A percentile compares a stretch with the other conserved stretches of the same genome.
Conservation (phyloP, 1,140 invertebrate species). For the Saccostrea echinata region DNA sequence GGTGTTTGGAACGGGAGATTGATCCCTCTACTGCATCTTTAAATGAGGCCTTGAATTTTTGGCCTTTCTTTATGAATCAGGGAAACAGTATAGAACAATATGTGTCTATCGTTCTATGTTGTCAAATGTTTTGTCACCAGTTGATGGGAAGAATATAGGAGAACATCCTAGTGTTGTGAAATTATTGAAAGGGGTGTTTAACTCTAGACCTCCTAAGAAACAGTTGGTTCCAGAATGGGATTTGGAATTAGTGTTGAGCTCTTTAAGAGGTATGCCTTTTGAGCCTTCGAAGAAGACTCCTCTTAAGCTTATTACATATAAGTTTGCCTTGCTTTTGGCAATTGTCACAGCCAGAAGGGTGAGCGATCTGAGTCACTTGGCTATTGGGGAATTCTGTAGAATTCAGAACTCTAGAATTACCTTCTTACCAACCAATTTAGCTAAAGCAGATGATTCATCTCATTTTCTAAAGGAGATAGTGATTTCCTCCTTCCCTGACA, state of each 20-base stretch:
- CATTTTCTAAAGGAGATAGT: too few relatives aligned
- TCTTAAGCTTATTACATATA: slow-evolving; percentile 4
- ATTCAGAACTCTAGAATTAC: background rate
- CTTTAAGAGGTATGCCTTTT: slow-evolving; percentile 27
- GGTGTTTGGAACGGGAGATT: slow-evolving; percentile 4
- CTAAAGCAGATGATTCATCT: too few relatives aligned
- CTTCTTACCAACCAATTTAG: too few relatives aligned
- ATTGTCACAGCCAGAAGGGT: too few relatives aligned
- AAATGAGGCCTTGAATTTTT: background rate
- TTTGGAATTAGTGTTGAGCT: slow-evolving; percentile 16
- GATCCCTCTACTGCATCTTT: background rate
- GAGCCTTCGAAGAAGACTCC: slow-evolving; percentile 16
- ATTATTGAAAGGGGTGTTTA: slow-evolving; percentile 40
- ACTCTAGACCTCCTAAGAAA: slow-evolving; percentile 34
- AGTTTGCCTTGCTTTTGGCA: too few relatives aligned
- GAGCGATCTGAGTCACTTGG: background rate
- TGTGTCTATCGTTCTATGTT: slow-evolving; percentile 40
- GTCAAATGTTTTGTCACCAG: slow-evolving; percentile 29
- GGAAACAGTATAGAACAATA: slow-evolving; percentile 38
- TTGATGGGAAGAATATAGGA: slow-evolving; percentile 26
- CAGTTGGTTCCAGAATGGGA: slow-evolving; percentile 46
- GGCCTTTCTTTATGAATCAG: background rate
- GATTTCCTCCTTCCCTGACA: too few relatives aligned
- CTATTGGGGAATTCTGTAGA: background rate
- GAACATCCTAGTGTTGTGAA: slow-evolving; percentile 48